Evolutionary conservation across 2,888 invertebrate species (phyloP), one percentile per base, ranked within the genome.

Genomic region (Apodemia hepburni): DNA sequence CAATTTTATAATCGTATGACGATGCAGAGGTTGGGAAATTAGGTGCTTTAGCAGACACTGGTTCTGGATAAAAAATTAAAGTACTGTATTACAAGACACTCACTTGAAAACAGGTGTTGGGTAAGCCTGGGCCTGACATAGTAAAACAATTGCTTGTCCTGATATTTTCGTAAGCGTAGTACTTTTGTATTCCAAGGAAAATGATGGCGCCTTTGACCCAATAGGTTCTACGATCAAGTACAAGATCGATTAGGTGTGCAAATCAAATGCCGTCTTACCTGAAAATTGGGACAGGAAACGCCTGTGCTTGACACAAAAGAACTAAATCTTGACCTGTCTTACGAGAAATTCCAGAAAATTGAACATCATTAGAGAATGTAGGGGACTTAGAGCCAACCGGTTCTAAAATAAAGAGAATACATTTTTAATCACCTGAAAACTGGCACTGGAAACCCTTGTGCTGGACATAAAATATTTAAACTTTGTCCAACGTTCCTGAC

Each of bases 261-360:
- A 65, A 59, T 66, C 66, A 70, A 64, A 12, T 58, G 58, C 18
- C n/a, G 33, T 38, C 87, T 89, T 84, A 91, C 89, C 90, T 91
- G 87, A 90, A 91, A 72, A 85, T 74, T 72, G 94, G 94, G 78
- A 94, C 93, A 73, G 96, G 96, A 84, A 93, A 95, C 73, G 95
- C 96, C 92, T 96, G 96, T 70, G 96, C 95, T 81, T 95, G 95
- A 82, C 96, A 96, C 78, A 95, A 92, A 71, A 95, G 83, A 60
- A 94, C 94, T 79, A 96, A 93, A 77, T 93, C 93, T 76, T 93
- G 93, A 70, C 92, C 92, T 68, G 88, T 90, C 75, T 85, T 89
- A 81, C 95, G 93, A 79, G 93, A 94, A 81, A 94, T 95, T 81
- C 94, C 94, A 71, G 94, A 93, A 80, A 93, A 93, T 80, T 95